Conservation (phyloP, 2,797 vertebrate species). For the Enteromius mattozi region DNA sequence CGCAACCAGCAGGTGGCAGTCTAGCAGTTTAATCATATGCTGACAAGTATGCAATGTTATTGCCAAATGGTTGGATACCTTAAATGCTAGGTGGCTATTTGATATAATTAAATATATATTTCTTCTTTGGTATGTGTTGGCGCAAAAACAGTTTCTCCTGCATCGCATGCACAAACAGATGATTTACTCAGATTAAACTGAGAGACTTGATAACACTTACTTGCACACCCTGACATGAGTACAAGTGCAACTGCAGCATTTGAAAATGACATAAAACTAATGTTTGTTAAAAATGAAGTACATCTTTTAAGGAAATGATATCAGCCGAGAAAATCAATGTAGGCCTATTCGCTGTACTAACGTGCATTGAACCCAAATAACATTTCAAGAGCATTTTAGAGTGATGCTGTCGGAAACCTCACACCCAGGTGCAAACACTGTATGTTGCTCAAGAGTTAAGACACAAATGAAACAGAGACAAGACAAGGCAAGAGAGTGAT, state of each 20-base stretch:
- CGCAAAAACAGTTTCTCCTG: neutral
- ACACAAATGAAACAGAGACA: slow-evolving; percentile 22
- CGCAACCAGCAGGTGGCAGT: slow-evolving; percentile 47
- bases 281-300: neutral
- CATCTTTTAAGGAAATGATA: neutral
- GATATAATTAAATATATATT: slow-evolving; percentile 25
- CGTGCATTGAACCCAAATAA: neutral
- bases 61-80: slow-evolving; percentile 9
- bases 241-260: neutral
- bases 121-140: slow-evolving; percentile 21
- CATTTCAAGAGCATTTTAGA: slow-evolving; percentile 13
- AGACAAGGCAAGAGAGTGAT: slow-evolving; percentile 29
- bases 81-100: slow-evolving; percentile 7
- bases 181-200: neutral
- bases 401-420: slow-evolving; percentile 12
- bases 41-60: neutral
- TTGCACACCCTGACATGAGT: neutral
- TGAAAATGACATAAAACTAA: neutral
- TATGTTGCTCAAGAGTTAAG: slow-evolving; percentile 37
- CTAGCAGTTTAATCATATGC: neutral
- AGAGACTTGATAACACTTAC: neutral
- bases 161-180: slow-evolving; percentile 9
- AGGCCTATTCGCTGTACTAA: neutral
- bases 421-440: slow-evolving; percentile 22
- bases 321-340: neutral